Percentiles rank a stretch among this genome's conserved stretches.
Conservation (phyloP, 2,888 invertebrate genomes). For the Thera britannica region DNA sequence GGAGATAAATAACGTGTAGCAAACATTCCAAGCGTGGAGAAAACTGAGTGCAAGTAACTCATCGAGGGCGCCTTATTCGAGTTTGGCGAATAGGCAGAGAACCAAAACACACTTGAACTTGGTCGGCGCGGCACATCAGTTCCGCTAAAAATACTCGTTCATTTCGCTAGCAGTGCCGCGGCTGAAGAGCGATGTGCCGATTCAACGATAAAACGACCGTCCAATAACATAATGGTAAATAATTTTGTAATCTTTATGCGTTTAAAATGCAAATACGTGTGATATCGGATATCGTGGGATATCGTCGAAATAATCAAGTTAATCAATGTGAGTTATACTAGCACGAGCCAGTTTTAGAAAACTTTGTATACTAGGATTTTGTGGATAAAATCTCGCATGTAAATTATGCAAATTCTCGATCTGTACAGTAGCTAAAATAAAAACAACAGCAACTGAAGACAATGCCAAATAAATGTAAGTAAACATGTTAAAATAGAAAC, state of each 20-base stretch:
- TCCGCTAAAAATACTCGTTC: slow-evolving; percentile 65
- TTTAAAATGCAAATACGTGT: slow-evolving; percentile 44
- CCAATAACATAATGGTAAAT: slow-evolving; percentile 38
- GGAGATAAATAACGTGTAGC: slow-evolving; percentile 34
- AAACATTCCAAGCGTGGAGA: slow-evolving; percentile 42
- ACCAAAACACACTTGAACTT: slow-evolving; percentile 73
- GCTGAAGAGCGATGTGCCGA: slow-evolving; percentile 39
- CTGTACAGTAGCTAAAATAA: background rate
- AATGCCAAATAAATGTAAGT: background rate
- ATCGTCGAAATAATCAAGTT: slow-evolving; percentile 20
- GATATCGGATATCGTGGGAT: no score
- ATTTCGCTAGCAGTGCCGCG: slow-evolving; percentile 29
- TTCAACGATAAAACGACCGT: slow-evolving; percentile 42
- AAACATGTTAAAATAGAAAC: background rate
- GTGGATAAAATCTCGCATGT: slow-evolving; percentile 8
- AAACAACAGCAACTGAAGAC: slow-evolving; percentile 4
- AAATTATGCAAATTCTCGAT: background rate
- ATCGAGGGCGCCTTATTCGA: slow-evolving; percentile 28
- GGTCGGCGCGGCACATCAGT: slow-evolving; percentile 45
- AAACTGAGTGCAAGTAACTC: slow-evolving; percentile 38
- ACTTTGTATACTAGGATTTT: slow-evolving; percentile 22
- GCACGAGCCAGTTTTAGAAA: slow-evolving; percentile 23
- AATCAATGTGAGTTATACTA: slow-evolving; percentile 29
- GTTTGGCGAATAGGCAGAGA: slow-evolving; percentile 33
- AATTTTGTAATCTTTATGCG: slow-evolving; percentile 41